A percentile compares a stretch with the other conserved stretches of the same genome.
Evolutionary conservation across 1,140 invertebrate species (phyloP).

Genomic region (Ips typographus): DNA sequence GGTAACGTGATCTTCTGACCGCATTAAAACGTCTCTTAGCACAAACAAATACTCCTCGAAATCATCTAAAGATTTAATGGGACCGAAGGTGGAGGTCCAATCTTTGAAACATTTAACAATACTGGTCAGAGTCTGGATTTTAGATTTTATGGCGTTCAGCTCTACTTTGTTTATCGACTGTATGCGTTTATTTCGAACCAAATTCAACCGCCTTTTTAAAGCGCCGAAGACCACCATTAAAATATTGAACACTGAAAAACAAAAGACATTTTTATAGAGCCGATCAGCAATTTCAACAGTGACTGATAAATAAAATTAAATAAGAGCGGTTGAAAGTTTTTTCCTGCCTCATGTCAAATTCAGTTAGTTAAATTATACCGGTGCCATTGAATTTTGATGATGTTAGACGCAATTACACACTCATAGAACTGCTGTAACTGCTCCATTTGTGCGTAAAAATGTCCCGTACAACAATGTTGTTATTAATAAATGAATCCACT

Average conservation of each 20-base stretch:
- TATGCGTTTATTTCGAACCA: constrained; percentile 15
- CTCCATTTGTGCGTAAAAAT: too few species aligned
- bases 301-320: not conserved
- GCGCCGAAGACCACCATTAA: not conserved
- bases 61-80: not conserved
- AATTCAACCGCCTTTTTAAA: constrained; percentile 14
- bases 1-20: constrained; percentile 52
- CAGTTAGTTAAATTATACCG: too few species aligned
- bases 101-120: constrained; percentile 12
- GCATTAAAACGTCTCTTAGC: not conserved
- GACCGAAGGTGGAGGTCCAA: not conserved
- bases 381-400: too few species aligned
- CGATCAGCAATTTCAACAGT: not conserved
- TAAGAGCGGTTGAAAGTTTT: too few species aligned
- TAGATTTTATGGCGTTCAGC: constrained; percentile 34
- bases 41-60: not conserved
- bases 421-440: too few species aligned
- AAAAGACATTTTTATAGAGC: not conserved
- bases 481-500: not conserved
- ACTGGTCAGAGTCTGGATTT: constrained; percentile 35
- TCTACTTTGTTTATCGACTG: constrained; percentile 38
- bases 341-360: too few species aligned
- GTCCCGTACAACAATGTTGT: too few species aligned
- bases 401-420: too few species aligned
- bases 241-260: not conserved